These are phyloP conservation scores for Drymodes brunneopygia DNA, from an alignment of 2,113 vertebrate species.

Conservation along the genomic window DNA sequence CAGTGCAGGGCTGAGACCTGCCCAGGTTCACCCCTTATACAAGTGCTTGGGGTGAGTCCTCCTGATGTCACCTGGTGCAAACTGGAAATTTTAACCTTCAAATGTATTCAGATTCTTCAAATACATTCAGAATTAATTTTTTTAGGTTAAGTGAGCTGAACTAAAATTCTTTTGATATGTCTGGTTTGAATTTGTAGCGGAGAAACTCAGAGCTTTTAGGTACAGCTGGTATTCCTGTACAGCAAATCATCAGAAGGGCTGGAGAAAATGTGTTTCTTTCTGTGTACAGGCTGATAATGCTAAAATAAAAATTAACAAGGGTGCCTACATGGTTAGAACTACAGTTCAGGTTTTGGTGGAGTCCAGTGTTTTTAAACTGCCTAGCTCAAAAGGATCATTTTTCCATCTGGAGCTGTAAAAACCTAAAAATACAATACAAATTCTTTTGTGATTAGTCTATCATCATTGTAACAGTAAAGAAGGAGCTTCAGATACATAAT, in stretches of 20 bases:
- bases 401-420: neutral
- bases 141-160: neutral
- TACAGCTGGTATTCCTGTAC: neutral
- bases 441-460: neutral
- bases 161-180: neutral
- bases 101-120: neutral
- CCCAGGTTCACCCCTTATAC: accelerated
- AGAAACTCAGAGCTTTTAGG: neutral
- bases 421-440: neutral
- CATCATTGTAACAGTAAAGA: neutral
- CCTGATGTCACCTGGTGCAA: neutral
- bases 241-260: neutral
- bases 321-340: neutral
- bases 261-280: neutral
- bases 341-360: neutral
- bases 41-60: accelerated
- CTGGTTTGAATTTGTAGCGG: neutral
- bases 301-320: neutral
- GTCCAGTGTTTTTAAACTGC: neutral
- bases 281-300: neutral
- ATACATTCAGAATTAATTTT: neutral
- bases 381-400: neutral
- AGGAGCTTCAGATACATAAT: neutral
- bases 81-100: neutral
- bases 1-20: neutral